Evolutionary conservation across 1,140 invertebrate genomes (phyloP), one percentile per base, ranked within the genome.

Genomic region (Calephelis virginiensis): DNA sequence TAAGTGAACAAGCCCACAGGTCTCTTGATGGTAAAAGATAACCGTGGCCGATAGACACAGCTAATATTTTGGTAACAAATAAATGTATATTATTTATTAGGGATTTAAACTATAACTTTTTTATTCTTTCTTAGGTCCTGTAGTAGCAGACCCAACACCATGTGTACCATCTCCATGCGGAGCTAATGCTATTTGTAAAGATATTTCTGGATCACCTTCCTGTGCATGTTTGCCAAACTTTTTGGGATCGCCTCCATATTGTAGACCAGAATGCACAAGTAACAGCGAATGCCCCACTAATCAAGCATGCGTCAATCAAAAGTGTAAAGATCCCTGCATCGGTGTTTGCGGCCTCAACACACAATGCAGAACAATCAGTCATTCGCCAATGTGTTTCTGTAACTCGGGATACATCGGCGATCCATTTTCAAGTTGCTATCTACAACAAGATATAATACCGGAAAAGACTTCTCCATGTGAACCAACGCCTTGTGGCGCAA

Each of bases 141-240:
- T 88, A 68, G 76, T 85, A 59, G 71, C 70, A 72, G 85, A 89
- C 74, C 60, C 87, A 72, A 73, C 94, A 68, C 93, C 94, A 17
- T 97, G 96, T 78, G 93, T 93, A 62, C 92, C 93, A 46, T 92
- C 93, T 0, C 94, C 94, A 63, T 97, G 96, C 81, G 96, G 96
- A 11, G 91, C 94, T 10, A 96, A 97, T 80, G 94, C 96, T 1
- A 90, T 94, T 49, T 97, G 96, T 78, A 91, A 93, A 78, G 92
- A 94, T 76, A 82, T 89, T 28, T 83, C 91, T 47, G 93, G 93
- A 13, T 82, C 91, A 6, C 92, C 93, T 0, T 92, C 93, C 14
- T 96, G 96, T 78, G 92, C 93, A 49, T 97, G 96, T 81, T 83
- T 93, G 63, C 88, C 92, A 7, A 92, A 93, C 69, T 96, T 93